These are phyloP conservation scores for Oreohelix idahoensis DNA, from an alignment of 1,140 invertebrate genomes.

Conservation along the genomic window DNA sequence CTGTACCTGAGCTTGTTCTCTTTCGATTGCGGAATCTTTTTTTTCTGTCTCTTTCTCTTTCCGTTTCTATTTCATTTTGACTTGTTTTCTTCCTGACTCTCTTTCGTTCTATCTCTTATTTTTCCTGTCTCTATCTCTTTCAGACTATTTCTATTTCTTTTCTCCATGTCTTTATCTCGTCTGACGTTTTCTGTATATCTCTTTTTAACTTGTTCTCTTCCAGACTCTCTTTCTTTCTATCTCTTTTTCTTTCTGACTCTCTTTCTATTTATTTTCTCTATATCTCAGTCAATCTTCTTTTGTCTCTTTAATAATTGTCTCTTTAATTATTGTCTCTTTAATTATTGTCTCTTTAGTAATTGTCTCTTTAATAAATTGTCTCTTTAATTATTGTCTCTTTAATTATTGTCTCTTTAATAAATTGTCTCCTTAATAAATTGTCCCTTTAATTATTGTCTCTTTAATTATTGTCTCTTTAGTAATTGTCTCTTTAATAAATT, in stretches of 20 bases:
- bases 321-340: too few relatives aligned
- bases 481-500: too few relatives aligned
- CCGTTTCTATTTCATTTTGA: neutral
- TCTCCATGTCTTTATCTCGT: slow-evolving; percentile 10
- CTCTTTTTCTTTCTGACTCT: neutral
- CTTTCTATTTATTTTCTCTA: neutral
- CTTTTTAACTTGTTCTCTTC: neutral
- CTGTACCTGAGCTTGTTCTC: too few relatives aligned
- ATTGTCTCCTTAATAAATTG: too few relatives aligned
- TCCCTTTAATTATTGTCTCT: too few relatives aligned
- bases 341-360: too few relatives aligned
- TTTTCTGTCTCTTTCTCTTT: neutral
- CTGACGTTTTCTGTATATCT: neutral
- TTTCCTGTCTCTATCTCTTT: neutral
- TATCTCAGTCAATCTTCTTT: neutral
- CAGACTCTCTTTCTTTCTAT: neutral
- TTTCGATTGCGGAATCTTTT: too few relatives aligned
- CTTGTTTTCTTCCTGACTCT: neutral
- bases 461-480: too few relatives aligned
- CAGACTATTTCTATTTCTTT: neutral
- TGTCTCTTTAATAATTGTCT: too few relatives aligned
- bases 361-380: too few relatives aligned
- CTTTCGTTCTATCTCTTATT: neutral
- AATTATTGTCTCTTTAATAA: too few relatives aligned
- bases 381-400: too few relatives aligned